These are phyloP conservation scores for Lampris incognitus DNA, from an alignment of 2,113 vertebrate genomes.

Conservation along the genomic window DNA sequence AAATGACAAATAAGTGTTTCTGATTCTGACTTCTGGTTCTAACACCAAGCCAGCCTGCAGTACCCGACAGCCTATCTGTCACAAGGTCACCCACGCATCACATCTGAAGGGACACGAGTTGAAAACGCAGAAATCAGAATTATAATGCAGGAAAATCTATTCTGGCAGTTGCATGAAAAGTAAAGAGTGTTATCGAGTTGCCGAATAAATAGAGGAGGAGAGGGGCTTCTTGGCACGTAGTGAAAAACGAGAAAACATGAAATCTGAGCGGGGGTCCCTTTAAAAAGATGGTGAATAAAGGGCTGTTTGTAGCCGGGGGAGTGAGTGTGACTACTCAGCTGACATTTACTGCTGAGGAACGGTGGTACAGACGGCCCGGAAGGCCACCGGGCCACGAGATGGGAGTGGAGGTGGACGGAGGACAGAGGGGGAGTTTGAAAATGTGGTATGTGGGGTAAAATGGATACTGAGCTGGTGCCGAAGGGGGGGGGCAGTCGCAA, in stretches of 20 bases:
- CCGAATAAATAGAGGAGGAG: constrained; percentile 36
- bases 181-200: constrained; percentile 42
- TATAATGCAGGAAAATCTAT: constrained; percentile 15
- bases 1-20: too few species aligned
- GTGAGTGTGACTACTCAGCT: constrained; percentile 73
- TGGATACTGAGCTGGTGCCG: constrained; percentile 48
- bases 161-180: constrained; percentile 30
- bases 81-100: background rate
- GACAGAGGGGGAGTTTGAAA: constrained; percentile 22
- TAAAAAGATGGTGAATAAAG: constrained; percentile 66
- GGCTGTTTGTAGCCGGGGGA: constrained; percentile 49
- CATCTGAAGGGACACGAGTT: background rate
- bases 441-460: constrained; percentile 47
- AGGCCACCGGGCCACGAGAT: constrained; percentile 59
- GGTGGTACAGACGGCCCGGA: constrained; percentile 53
- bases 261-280: constrained; percentile 67
- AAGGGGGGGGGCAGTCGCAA: constrained; percentile 48
- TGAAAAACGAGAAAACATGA: constrained; percentile 72
- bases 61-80: constrained; percentile 10
- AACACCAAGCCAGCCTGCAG: constrained; percentile 5
- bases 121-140: constrained; percentile 17
- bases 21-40: background rate
- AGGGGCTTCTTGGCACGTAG: constrained; percentile 43
- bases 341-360: constrained; percentile 80
- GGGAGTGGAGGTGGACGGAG: constrained; percentile 27